Conservation (phyloP, 2,888 invertebrate species). For the Apamea crenata region DNA sequence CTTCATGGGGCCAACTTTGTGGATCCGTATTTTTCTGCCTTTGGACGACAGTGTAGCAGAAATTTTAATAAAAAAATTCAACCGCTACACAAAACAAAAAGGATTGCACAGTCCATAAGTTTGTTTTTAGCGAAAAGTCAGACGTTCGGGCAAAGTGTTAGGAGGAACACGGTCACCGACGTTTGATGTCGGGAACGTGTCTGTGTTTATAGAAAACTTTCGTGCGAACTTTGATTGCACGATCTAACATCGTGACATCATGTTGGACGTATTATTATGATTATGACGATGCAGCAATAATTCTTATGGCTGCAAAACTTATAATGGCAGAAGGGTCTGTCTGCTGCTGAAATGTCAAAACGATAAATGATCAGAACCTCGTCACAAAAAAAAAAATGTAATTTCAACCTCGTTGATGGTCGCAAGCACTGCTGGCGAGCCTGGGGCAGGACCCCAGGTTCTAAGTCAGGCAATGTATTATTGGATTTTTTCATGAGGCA, state of each 20-base stretch:
- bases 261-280: conserved; percentile 53
- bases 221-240: conserved; percentile 56
- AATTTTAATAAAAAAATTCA: not conserved
- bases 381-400: not conserved
- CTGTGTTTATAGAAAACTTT: conserved; percentile 50
- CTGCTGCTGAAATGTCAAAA: not conserved
- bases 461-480: not conserved
- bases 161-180: conserved; percentile 30
- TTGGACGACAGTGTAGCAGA: no score
- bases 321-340: not conserved
- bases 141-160: conserved; percentile 21
- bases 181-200: conserved; percentile 36
- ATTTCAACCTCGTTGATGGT: not conserved
- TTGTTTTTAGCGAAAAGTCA: conserved; percentile 1
- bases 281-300: conserved; percentile 38
- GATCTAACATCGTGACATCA: conserved; percentile 53
- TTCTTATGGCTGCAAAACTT: conserved; percentile 19
- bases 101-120: not conserved
- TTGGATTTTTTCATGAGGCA: not conserved
- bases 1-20: not conserved
- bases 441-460: not conserved
- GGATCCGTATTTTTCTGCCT: no score
- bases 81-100: not conserved
- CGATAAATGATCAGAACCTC: not conserved
- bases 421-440: not conserved